Evolutionary conservation across 2,797 vertebrate genomes (phyloP).

Genomic region (Hippopotamyrus pictus): DNA sequence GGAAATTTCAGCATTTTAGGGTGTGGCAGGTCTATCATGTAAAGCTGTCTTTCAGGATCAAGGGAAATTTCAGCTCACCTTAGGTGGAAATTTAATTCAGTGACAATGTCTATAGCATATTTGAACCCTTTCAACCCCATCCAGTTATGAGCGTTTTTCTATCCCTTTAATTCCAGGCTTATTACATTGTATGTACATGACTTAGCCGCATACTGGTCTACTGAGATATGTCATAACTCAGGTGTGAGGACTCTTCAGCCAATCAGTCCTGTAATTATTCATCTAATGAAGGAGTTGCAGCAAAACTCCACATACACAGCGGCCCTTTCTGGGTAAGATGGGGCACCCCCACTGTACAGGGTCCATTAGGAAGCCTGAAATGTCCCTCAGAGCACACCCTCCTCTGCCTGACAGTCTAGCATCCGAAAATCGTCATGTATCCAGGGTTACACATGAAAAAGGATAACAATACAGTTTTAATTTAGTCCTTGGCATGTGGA

Average conservation of each 20-base stretch:
- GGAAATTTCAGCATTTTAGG: neutral
- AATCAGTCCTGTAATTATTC: too few species aligned
- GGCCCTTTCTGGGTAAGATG: neutral
- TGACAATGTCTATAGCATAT: neutral
- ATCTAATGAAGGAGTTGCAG: too few species aligned
- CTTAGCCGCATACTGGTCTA: neutral
- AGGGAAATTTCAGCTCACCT: neutral
- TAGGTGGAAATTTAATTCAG: neutral
- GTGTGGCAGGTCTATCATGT: neutral
- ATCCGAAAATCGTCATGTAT: neutral
- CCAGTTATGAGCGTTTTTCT: too few species aligned
- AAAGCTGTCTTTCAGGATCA: neutral
- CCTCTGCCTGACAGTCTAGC: neutral
- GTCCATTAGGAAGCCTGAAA: neutral
- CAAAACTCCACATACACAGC: neutral
- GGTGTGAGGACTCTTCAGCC: neutral
- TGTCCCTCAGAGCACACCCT: neutral
- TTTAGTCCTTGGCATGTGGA: neutral
- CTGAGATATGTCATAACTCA: neutral
- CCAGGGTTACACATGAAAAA: neutral
- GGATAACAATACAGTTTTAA: neutral
- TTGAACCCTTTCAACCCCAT: neutral
- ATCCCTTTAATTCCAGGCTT: too few species aligned
- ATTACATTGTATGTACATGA: too few species aligned
- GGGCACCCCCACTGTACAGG: neutral